These are phyloP conservation scores for Scarus forsteni DNA, from an alignment of 2,797 vertebrate genomes.

Conservation along the genomic window DNA sequence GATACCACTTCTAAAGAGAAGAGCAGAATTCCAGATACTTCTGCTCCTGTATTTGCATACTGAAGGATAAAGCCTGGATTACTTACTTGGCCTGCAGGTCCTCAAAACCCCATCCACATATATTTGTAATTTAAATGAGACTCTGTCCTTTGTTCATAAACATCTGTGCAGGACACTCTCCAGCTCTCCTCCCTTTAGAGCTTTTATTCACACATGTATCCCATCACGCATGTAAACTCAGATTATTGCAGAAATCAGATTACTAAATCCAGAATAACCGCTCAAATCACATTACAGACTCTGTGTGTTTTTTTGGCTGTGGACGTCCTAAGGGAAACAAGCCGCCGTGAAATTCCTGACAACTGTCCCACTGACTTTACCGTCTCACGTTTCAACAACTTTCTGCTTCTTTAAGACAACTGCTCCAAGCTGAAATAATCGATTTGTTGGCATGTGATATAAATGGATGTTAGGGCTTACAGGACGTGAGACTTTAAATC, in stretches of 20 bases:
- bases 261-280: constrained; percentile 1
- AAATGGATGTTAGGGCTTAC: neutral
- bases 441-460: neutral
- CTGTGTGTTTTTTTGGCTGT: constrained; percentile 10
- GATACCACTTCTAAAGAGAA: constrained; percentile 2
- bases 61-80: constrained; percentile 51
- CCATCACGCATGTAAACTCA: constrained; percentile 20
- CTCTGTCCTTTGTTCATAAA: constrained; percentile 3
- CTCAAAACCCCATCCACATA: constrained; percentile 18
- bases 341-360: constrained; percentile 7
- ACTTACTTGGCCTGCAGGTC: constrained; percentile 19
- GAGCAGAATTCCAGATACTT: constrained; percentile 25
- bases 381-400: constrained; percentile 1
- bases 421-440: neutral
- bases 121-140: constrained; percentile 41
- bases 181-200: neutral
- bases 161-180: neutral
- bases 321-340: constrained; percentile 23
- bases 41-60: constrained; percentile 38
- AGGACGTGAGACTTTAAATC: neutral
- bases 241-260: constrained; percentile 27
- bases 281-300: constrained; percentile 16
- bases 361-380: constrained; percentile 5
- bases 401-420: neutral
- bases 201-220: neutral